phyloP scores from a whole-genome alignment of 2,888 invertebrate genomes.

The Trichogramma dendrolimi region DNA sequence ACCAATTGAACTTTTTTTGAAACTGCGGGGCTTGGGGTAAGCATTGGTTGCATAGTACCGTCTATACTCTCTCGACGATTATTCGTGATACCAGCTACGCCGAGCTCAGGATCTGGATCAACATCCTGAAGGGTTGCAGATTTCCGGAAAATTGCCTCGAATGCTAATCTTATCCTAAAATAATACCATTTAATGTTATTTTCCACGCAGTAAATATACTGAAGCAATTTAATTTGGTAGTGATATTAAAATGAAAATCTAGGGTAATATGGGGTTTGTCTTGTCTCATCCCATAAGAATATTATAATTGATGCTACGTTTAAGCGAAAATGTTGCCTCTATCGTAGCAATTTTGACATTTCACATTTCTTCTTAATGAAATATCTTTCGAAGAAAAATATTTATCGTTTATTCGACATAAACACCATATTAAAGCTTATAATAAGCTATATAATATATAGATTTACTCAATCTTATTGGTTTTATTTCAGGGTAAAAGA shows the following conservation, averaged over 20 bases:
- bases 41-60: constrained; percentile 54
- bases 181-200: background rate
- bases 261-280: background rate
- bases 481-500: too few relatives aligned
- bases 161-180: constrained; percentile 75
- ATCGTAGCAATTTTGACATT: too few relatives aligned
- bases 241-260: background rate
- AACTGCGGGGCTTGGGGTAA: constrained; percentile 65
- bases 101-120: constrained; percentile 62
- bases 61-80: constrained; percentile 48
- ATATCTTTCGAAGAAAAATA: too few relatives aligned
- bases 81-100: constrained; percentile 43
- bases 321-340: too few relatives aligned
- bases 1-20: constrained; percentile 88
- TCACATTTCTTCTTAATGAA: too few relatives aligned
- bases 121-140: constrained; percentile 84
- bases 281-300: background rate
- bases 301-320: too few relatives aligned
- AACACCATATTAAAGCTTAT: too few relatives aligned
- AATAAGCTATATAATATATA: too few relatives aligned
- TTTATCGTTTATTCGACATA: too few relatives aligned
- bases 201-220: background rate
- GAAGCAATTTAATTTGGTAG: background rate
- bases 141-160: constrained; percentile 86
- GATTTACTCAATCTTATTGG: too few relatives aligned